Conservation (phyloP, 2,797 vertebrate species). For the Notolabrus celidotus region DNA sequence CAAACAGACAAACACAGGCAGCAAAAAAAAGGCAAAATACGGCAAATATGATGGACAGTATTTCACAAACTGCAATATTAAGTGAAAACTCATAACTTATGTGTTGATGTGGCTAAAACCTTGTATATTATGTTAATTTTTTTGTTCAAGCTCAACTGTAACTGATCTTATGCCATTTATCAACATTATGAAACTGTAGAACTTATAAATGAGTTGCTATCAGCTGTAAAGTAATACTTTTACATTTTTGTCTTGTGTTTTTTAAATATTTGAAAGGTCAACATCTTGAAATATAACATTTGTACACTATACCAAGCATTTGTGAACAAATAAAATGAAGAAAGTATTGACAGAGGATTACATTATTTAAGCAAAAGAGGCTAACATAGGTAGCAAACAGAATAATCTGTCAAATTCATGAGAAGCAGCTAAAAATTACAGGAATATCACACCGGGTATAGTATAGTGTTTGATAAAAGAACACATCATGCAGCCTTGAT, state of each 20-base stretch:
- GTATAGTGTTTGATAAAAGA: too few species aligned
- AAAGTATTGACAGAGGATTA: neutral
- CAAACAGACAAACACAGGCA: conserved; percentile 57
- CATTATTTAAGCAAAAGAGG: conserved; percentile 4
- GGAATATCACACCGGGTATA: too few species aligned
- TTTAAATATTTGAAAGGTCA: neutral
- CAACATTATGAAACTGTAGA: too few species aligned
- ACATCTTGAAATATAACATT: neutral
- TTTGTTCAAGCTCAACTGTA: too few species aligned
- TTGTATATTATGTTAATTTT: too few species aligned
- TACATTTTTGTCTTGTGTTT: neutral
- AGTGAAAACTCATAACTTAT: neutral
- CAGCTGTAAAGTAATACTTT: conserved; percentile 7
- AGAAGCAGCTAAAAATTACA: too few species aligned
- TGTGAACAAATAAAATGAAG: neutral
- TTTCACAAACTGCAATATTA: neutral
- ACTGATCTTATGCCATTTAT: too few species aligned
- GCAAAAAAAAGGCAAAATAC: conserved; percentile 36
- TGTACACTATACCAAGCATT: neutral
- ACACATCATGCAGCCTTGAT: too few species aligned
- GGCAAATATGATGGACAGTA: conserved; percentile 1
- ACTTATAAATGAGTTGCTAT: too few species aligned
- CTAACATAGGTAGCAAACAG: too few species aligned
- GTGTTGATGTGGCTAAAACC: too few species aligned
- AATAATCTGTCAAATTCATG: too few species aligned